Evolutionary conservation across 1,140 invertebrate genomes (phyloP), one percentile per base, ranked within the genome.

Genomic region (Eueides isabella): DNA sequence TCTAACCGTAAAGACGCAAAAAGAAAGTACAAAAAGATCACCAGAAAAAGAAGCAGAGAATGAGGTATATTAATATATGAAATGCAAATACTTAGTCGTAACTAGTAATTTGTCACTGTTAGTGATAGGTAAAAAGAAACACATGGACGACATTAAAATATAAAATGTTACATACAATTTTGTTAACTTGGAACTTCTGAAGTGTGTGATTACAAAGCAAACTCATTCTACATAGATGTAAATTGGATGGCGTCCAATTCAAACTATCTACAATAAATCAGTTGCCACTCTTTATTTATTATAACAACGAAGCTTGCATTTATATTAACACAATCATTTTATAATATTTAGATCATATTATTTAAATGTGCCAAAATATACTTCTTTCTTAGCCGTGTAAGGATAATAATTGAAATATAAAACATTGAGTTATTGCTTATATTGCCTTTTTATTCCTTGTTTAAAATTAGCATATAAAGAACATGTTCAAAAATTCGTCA

Each of bases 21-120:
- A 90, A 74, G 88, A 90, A 61, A 77, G 72, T 55, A 75, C 80
- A 29, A 90, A 89, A 80, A 79, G 76, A 61, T 82, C 85, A 29
- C 73, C 80, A 44, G 44, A 80, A 28, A 92, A 90, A 75, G 79
- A 86, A 73, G 64, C 74, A 61, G 77, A 75, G 48, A 81, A 81
- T 76, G 84, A 90, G 88, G 88, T 90, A 87, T 72, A 75, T 61
- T 4, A n/a, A 16, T 28, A 29, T 48, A n/a, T 29, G 12, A 19
- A 41, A 28, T 30, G 30, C 38, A 67, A 55, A 55, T 55, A 44
- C 2, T 44, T 26, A 55, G 2, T 23, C 11, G 11, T 1, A 55
- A 23, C 1, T 55, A 6, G 23, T 55, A 55, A 23, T 55, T 55
- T 55, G 7, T n/a, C 33, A 26, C 9, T 23, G 19, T 35, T 35